A percentile compares a stretch with the other conserved stretches of the same genome.
Conservation (phyloP, 2,797 vertebrate species). For the Carapus acus region DNA sequence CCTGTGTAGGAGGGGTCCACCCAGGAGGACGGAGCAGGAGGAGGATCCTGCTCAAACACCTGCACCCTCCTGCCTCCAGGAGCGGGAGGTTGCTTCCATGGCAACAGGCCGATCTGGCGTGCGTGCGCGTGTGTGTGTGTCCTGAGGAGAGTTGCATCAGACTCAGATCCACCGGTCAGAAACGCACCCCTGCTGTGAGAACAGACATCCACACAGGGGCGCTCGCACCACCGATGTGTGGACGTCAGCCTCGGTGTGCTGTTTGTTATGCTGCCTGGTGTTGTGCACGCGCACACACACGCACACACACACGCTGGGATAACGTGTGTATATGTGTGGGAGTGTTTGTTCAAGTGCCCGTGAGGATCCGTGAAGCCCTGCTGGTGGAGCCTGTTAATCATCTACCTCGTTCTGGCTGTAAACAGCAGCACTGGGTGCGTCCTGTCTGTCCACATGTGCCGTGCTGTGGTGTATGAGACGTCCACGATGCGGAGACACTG, state of each 20-base stretch:
- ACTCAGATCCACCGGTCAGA: conserved; percentile 15
- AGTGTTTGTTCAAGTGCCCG: conserved; percentile 9
- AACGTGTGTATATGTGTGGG: not conserved
- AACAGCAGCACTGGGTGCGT: conserved; percentile 11
- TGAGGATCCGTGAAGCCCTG: conserved; percentile 20
- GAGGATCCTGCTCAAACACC: conserved; percentile 1
- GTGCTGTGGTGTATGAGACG: too few species aligned
- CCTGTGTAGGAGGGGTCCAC: not conserved
- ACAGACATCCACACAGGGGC: conserved; percentile 11
- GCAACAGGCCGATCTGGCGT: conserved; percentile 50
- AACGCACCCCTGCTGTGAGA: conserved; percentile 16
- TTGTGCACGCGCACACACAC: too few species aligned
- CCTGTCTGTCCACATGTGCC: conserved; percentile 5
- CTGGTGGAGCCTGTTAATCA: conserved; percentile 44
- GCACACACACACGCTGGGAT: not conserved
- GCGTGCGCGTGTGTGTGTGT: too few species aligned
- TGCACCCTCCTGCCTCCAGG: conserved; percentile 11
- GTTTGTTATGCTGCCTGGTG: conserved; percentile 24
- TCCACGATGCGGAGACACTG: too few species aligned
- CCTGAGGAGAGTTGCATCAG: conserved; percentile 39
- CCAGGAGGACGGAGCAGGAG: conserved; percentile 1
- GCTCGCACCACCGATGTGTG: conserved; percentile 27
- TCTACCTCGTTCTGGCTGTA: conserved; percentile 22
- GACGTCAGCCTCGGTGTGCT: not conserved
- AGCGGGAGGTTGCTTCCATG: conserved; percentile 47